Evolutionary conservation across 2,888 invertebrate genomes (phyloP).

Genomic region (Ectemnius continuus): DNA sequence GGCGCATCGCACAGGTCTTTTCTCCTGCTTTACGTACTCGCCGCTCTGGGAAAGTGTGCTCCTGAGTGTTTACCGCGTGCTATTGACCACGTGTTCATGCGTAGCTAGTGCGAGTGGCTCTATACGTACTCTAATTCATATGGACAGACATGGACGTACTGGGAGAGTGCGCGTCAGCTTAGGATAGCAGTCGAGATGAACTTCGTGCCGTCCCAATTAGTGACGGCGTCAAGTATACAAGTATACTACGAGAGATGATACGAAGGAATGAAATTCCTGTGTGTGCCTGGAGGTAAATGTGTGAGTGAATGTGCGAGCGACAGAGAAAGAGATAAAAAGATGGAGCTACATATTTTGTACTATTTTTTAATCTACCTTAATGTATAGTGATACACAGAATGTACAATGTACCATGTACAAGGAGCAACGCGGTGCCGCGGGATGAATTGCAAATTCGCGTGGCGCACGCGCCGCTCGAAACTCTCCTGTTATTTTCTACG

Average conservation of each 20-base stretch:
- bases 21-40: too few species aligned
- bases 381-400: constrained; percentile 63
- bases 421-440: constrained; percentile 41
- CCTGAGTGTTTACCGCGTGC: too few species aligned
- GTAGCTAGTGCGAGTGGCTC: too few species aligned
- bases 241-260: too few species aligned
- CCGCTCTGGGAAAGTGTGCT: too few species aligned
- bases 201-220: neutral
- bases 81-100: too few species aligned
- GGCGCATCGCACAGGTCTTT: too few species aligned
- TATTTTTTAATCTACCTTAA: constrained; percentile 50
- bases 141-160: too few species aligned
- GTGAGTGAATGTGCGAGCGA: neutral
- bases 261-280: constrained; percentile 45
- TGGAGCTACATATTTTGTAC: constrained; percentile 47
- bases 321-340: constrained; percentile 2
- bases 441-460: constrained; percentile 54
- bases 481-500: constrained; percentile 70
- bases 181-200: neutral
- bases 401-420: constrained; percentile 68
- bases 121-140: too few species aligned
- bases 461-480: constrained; percentile 28
- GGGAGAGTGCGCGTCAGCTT: too few species aligned
- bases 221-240: neutral
- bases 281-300: neutral